Base-by-base conservation (phyloP, 1,140 invertebrate genomes). In the Pantala flavescens region DNA sequence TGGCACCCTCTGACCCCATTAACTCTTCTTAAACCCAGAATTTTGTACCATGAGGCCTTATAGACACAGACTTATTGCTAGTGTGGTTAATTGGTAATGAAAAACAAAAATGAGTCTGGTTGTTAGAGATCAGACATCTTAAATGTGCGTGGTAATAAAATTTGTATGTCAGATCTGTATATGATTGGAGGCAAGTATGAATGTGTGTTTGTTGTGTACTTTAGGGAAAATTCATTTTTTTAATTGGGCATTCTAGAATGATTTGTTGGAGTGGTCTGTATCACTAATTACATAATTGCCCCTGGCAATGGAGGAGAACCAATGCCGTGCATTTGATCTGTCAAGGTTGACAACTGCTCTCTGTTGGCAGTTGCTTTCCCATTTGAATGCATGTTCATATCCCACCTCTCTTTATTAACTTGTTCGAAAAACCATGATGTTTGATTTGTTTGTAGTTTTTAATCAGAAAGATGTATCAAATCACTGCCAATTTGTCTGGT, bases 11-110 rank as follows among this genome's bases (percentile, higher is more conserved):
- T 63, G 28, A 36, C 28, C 28, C 28, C 28, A 36, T 36, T 36
- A 36, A 36, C 28, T 36, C 28, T 36, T 36, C 14, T 63, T 16
- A 63, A 63, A 63, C 49, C 49, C 5, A 63, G 3, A 16, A 63
- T 63, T 63, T 63, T 63, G 49, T 63, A 63, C 49, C 49, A 63
- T 63, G 49, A 63, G 49, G 49, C 49, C 49, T 63, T 63, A 63
- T 63, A 63, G 49, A 63, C 49, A 63, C 49, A 63, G 49, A 63
- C n/a, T 63, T 63, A 63, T 63, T 63, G 49, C 49, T 63, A 63
- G 49, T 63, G n/a, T 63, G 49, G 49, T 63, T 63, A 63, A 63
- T 63, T 63, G 49, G 49, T 63, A 63, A 63, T 63, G 14, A 63
- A 63, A 63, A 63, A 63, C 28, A 36, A 36, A 63, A 21, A 21